Evolutionary conservation across 2,797 vertebrate species (phyloP).

Genomic region (Dipus sagitta): DNA sequence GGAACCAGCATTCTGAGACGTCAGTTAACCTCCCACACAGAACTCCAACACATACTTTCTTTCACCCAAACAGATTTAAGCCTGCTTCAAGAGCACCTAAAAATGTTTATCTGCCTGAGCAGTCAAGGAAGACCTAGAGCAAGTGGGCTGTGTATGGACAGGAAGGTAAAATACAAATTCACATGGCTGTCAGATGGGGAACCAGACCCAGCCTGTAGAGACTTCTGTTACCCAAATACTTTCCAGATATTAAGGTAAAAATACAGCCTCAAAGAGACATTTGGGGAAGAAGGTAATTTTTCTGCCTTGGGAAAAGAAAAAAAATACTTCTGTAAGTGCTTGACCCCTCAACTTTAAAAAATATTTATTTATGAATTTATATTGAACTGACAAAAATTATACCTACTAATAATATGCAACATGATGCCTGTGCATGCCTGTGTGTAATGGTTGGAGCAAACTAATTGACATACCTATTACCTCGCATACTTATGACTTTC

Average conservation of each 20-base stretch:
- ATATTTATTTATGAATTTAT: neutral
- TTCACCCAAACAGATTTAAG: neutral
- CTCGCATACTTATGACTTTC: neutral
- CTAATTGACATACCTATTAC: neutral
- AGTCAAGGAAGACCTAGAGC: neutral
- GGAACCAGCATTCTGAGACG: constrained; percentile 6
- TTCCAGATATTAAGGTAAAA: constrained; percentile 4
- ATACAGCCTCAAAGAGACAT: neutral
- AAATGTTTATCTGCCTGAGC: constrained; percentile 23
- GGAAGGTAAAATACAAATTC: neutral
- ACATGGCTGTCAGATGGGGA: neutral
- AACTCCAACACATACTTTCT: neutral
- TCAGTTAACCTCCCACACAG: neutral
- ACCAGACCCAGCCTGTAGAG: neutral
- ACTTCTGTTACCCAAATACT: neutral
- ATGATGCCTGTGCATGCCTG: neutral
- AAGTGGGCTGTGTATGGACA: neutral
- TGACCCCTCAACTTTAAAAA: neutral
- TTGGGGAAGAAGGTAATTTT: neutral
- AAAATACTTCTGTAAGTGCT: neutral
- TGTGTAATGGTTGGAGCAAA: neutral
- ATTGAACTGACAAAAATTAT: neutral
- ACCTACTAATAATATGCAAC: neutral
- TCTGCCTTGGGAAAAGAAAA: constrained; percentile 16
- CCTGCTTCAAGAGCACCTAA: neutral